phyloP scores from a whole-genome alignment of 2,113 vertebrate genomes.

The Zosterops hypoxanthus region DNA sequence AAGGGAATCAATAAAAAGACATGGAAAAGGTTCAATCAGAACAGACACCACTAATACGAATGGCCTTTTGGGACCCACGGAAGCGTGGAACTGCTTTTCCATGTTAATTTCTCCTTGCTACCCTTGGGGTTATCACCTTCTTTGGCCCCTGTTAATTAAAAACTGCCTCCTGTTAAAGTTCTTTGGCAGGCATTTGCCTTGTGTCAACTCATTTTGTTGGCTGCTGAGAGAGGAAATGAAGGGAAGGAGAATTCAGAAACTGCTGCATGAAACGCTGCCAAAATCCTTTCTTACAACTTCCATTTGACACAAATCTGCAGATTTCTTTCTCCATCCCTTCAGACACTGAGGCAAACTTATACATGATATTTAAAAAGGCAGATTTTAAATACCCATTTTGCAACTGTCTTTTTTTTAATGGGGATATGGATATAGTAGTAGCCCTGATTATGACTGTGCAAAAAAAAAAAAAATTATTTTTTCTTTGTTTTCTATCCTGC shows the following conservation, averaged over 20 bases:
- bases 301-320: background rate
- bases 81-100: constrained; percentile 75
- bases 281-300: background rate
- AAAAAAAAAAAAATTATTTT: background rate
- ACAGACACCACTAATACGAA: constrained; percentile 75
- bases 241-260: background rate
- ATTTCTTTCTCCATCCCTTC: background rate
- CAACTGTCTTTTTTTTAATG: background rate
- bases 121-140: constrained; percentile 76
- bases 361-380: background rate
- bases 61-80: constrained; percentile 71
- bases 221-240: constrained; percentile 51
- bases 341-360: background rate
- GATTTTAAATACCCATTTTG: background rate
- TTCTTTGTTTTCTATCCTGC: background rate
- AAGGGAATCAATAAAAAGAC: constrained; percentile 80
- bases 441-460: background rate
- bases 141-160: constrained; percentile 82
- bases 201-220: constrained; percentile 67
- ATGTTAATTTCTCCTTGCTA: constrained; percentile 76
- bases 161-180: constrained; percentile 78
- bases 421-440: background rate
- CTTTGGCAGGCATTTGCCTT: constrained; percentile 70
- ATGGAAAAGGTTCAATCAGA: constrained; percentile 77
- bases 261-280: background rate